Conservation (phyloP, 2,797 vertebrate species). For the Heterohyrax brucei region DNA sequence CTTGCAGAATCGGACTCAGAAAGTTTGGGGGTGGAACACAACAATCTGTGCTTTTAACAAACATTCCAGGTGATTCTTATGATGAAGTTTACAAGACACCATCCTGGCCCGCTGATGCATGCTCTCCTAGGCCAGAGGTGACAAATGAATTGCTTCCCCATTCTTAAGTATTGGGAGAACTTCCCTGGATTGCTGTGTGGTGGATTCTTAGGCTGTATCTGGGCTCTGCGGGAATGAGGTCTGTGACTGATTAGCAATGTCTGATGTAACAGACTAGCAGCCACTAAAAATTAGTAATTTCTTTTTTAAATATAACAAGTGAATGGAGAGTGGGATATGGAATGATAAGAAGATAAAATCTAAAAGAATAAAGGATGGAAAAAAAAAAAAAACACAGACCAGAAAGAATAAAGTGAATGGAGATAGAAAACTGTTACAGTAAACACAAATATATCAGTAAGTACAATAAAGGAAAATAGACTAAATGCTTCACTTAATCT, state of each 20-base stretch:
- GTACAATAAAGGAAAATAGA: not conserved
- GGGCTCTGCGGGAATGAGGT: not conserved
- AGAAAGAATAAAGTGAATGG: not conserved
- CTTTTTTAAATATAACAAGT: not conserved
- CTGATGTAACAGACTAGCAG: not conserved
- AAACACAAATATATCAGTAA: slow-evolving; percentile 12
- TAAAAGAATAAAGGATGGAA: not conserved
- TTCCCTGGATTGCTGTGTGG: slow-evolving; percentile 1
- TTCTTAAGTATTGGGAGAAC: slow-evolving; percentile 18
- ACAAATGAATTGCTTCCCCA: slow-evolving; percentile 44
- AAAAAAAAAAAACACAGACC: not conserved
- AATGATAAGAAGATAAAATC: not conserved
- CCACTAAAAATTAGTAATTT: not conserved
- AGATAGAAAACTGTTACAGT: not conserved
- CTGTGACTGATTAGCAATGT: not conserved
- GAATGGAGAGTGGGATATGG: not conserved
- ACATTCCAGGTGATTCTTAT: not conserved
- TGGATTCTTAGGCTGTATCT: slow-evolving; percentile 6
- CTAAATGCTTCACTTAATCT: not conserved
- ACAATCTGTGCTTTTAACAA: not conserved
- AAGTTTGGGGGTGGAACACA: not conserved
- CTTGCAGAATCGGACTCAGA: not conserved
- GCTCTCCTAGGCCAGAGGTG: slow-evolving; percentile 7
- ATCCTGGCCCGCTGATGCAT: not conserved
- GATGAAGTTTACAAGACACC: not conserved